Conservation (phyloP, 2,797 vertebrate species). For the Melanotaenia maccullochi region DNA sequence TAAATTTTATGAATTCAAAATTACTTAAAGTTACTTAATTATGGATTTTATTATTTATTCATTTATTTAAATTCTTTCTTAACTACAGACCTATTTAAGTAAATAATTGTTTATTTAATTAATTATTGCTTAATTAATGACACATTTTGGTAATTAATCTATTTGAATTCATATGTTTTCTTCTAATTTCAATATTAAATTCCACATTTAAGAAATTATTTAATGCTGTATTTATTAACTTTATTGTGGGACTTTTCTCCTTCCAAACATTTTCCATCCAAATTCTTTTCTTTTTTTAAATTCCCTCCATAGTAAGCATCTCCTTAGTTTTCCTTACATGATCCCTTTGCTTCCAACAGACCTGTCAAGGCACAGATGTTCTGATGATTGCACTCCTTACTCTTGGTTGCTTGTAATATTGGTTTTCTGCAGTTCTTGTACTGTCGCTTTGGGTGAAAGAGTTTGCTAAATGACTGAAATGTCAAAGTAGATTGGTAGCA, state of each 20-base stretch:
- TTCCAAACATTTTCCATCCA: constrained; percentile 19
- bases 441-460: constrained; percentile 43
- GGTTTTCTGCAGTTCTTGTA: constrained; percentile 47
- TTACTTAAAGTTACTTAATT: no score
- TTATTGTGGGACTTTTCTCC: constrained; percentile 14
- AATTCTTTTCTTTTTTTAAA: constrained; percentile 12
- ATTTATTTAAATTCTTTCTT: background rate
- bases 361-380: constrained; percentile 28
- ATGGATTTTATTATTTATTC: no score
- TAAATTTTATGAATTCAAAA: no score
- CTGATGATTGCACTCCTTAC: constrained; percentile 43
- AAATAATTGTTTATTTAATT: background rate
- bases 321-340: constrained; percentile 10
- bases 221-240: background rate
- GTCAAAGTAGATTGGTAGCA: constrained; percentile 48
- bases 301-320: constrained; percentile 1
- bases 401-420: constrained; percentile 50
- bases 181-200: no score
- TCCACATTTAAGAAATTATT: no score
- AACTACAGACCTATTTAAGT: background rate
- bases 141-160: no score
- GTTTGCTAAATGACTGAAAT: constrained; percentile 51
- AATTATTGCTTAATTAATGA: background rate
- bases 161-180: background rate
- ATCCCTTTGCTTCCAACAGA: constrained; percentile 33